Evolutionary conservation across 2,113 vertebrate species (phyloP).

Genomic region (Panthera leo): DNA sequence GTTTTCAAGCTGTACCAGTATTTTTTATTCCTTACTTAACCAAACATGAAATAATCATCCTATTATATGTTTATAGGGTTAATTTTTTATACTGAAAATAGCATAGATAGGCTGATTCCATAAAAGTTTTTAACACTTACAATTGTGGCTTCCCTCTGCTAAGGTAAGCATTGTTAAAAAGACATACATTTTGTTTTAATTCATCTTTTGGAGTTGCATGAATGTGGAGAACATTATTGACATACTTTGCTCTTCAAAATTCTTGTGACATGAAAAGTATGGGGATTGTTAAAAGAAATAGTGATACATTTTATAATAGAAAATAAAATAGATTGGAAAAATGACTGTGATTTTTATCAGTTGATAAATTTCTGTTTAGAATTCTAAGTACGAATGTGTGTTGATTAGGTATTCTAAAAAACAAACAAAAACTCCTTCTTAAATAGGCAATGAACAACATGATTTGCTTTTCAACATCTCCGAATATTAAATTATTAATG

Average conservation of each 20-base stretch:
- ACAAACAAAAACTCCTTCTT: neutral
- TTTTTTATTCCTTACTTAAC: neutral
- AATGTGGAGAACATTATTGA: too few species aligned
- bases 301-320: neutral
- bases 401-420: neutral
- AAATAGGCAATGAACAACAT: neutral
- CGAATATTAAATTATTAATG: neutral
- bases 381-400: neutral
- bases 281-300: neutral
- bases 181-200: neutral
- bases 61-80: neutral
- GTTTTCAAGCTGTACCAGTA: neutral
- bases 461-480: neutral
- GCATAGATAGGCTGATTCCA: neutral
- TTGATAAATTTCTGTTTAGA: neutral
- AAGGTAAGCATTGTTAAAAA: neutral
- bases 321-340: neutral
- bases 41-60: neutral
- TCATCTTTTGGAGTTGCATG: neutral
- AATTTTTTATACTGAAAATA: neutral
- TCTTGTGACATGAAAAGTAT: neutral
- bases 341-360: neutral
- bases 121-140: neutral
- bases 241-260: neutral
- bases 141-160: neutral